These are phyloP conservation scores for Drosophila guanche DNA, from an alignment of 1,140 invertebrate genomes.

Conservation along the genomic window DNA sequence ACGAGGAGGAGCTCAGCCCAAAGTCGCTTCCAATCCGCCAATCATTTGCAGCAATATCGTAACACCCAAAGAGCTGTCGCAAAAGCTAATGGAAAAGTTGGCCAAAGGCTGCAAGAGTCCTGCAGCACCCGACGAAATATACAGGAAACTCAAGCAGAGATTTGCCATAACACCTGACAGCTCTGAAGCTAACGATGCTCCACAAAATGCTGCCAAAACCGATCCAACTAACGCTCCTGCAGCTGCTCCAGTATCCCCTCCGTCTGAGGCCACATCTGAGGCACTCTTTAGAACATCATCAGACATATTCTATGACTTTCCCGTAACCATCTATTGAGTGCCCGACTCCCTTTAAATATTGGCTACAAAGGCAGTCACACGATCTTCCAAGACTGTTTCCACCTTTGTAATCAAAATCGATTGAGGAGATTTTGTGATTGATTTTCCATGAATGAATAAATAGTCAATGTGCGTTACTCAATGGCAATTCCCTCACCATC, in stretches of 20 bases:
- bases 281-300: background rate
- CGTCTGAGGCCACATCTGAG: no score
- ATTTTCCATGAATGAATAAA: background rate
- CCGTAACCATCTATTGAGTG: background rate
- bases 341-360: background rate
- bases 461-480: no score
- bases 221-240: no score
- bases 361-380: no score
- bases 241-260: no score
- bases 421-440: no score
- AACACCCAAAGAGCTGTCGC: constrained; percentile 6
- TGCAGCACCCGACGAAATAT: no score
- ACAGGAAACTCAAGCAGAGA: background rate
- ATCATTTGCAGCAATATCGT: constrained; percentile 14
- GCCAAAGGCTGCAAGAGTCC: background rate
- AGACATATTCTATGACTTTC: constrained; percentile 24
- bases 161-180: no score
- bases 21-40: background rate
- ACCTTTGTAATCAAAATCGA: no score
- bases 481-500: background rate
- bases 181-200: background rate
- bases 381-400: no score
- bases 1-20: constrained; percentile 6
- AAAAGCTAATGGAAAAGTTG: constrained; percentile 6
- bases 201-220: no score